Conservation (phyloP, 1,140 invertebrate species). For the Cephus cinctus region DNA sequence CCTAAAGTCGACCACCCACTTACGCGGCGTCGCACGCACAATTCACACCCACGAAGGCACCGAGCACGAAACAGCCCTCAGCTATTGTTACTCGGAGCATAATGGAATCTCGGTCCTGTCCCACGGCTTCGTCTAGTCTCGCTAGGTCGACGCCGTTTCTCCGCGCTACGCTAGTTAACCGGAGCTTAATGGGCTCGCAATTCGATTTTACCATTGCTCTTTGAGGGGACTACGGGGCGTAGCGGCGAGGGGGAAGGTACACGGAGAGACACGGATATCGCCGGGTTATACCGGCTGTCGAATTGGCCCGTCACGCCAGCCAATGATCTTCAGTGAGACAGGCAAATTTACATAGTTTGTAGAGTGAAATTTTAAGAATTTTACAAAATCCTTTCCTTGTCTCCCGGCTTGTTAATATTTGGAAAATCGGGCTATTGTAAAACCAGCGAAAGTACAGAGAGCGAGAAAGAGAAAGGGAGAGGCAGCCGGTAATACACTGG, state of each 20-base stretch:
- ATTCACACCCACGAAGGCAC: constrained; percentile 48
- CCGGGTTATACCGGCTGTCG: too few species aligned
- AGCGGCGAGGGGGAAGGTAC: too few species aligned
- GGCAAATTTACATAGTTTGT: too few species aligned
- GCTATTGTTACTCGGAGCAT: constrained; percentile 56
- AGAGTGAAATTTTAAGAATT: too few species aligned
- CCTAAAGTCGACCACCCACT: constrained; percentile 15
- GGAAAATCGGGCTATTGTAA: too few species aligned
- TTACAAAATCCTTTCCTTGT: too few species aligned
- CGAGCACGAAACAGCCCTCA: constrained; percentile 45
- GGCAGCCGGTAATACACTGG: too few species aligned
- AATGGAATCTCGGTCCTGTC: constrained; percentile 51
- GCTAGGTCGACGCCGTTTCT: constrained; percentile 3
- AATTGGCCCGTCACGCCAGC: too few species aligned
- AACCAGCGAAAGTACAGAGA: too few species aligned
- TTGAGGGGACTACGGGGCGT: neutral
- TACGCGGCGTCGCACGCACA: constrained; percentile 30
- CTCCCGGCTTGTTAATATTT: too few species aligned
- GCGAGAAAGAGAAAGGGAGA: constrained; percentile 4
- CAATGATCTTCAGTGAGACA: too few species aligned
- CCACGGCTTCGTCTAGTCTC: constrained; percentile 14
- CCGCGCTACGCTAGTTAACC: constrained; percentile 19
- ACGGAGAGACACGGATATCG: too few species aligned
- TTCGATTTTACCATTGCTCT: constrained; percentile 55
- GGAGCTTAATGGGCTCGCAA: constrained; percentile 53